Evolutionary conservation across 2,113 vertebrate species (phyloP), one percentile per base, ranked within the genome.

Genomic region (Scomber scombrus): DNA sequence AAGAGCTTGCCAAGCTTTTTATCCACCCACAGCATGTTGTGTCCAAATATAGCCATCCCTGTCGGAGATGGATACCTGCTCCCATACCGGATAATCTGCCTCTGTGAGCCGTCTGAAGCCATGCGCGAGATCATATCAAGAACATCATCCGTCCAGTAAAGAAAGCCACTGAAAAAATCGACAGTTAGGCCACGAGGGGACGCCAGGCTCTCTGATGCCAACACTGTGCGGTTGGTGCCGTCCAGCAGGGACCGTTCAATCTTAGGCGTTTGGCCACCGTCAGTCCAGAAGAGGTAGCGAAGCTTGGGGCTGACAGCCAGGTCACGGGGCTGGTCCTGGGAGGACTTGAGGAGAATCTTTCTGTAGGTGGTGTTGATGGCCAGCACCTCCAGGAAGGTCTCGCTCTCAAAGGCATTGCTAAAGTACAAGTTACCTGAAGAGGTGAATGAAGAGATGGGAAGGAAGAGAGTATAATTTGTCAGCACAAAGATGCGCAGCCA

Each of bases 71-170:
- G 97, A 83, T 96, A 97, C 8, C 96, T 96, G 84, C 95, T 97
- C 12, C 97, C 97, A 0, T 95, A 97, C 12, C 96, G 95, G 29
- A 98, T 85, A 31, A 97, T 95, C 93, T 97, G 91, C 57, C 95
- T 91, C 46, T 96, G 93, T 45, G 94, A 93, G 16, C 96, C 97
- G 13, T 97, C 92, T 0, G 86, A 40, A 4, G 88, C 91, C 93
- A 98, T 95, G 71, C 96, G 94, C 57, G 96, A 97, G 86, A 98
- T 97, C 91, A 97, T 94, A 84, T 99, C 97, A 77, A 98, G 94
- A 77, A 93, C 94, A 65, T 99, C 97, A 61, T 99, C 97, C 16
- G 97, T 96, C 97, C 97, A 99, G 75, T 98, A 99, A 81, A 98
- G 29, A 5, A 96, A 96, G 75, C 95, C 92, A 66, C 81, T 96